These are phyloP conservation scores for Microdon myrmicae DNA, from an alignment of 2,888 invertebrate genomes.

Conservation along the genomic window DNA sequence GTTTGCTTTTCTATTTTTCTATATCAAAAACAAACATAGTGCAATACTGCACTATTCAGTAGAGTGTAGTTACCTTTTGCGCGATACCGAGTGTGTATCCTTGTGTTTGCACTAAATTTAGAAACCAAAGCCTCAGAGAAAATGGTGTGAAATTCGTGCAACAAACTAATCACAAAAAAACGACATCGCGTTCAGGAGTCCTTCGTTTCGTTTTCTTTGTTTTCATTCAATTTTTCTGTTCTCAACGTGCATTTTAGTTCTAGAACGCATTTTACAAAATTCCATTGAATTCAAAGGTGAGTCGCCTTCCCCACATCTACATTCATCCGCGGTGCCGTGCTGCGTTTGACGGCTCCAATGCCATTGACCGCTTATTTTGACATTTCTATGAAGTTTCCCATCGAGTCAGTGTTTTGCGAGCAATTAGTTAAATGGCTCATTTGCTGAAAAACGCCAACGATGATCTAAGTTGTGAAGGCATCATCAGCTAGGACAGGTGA, in stretches of 20 bases:
- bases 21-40: conserved; percentile 34
- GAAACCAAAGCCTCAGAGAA: conserved; percentile 38
- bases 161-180: conserved; percentile 25
- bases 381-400: conserved; percentile 46
- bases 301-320: conserved; percentile 1
- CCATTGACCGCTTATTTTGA: conserved; percentile 54
- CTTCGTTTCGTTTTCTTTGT: conserved; percentile 32
- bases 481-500: too few species aligned
- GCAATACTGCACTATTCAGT: conserved; percentile 10
- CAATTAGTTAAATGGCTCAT: conserved; percentile 49
- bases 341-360: conserved; percentile 49
- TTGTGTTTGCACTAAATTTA: conserved; percentile 40
- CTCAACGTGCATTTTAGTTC: conserved; percentile 35
- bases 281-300: conserved; percentile 43
- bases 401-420: conserved; percentile 30
- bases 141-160: conserved; percentile 49
- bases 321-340: conserved; percentile 8
- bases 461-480: conserved; percentile 40
- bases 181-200: conserved; percentile 32
- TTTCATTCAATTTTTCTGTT: conserved; percentile 30
- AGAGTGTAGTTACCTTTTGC: too few species aligned
- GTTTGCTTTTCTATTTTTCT: conserved; percentile 49
- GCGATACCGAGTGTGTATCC: too few species aligned
- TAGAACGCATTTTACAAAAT: conserved; percentile 29
- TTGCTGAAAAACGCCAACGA: conserved; percentile 22